These are phyloP conservation scores for Eclectus roratus DNA, from an alignment of 2,113 vertebrate species.

Conservation along the genomic window DNA sequence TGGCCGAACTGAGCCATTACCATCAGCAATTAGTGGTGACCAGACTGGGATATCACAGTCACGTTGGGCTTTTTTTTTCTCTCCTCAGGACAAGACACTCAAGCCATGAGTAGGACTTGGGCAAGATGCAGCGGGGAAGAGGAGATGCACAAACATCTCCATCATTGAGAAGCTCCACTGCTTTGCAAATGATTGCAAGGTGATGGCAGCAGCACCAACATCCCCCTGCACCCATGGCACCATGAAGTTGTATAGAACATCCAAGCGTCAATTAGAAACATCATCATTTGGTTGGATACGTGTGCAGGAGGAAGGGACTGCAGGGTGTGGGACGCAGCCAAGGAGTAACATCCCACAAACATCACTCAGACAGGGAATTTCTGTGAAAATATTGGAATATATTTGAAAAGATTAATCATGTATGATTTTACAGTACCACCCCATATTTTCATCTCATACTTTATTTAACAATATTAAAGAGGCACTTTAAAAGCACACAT, in stretches of 20 bases:
- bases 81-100: neutral
- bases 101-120: accelerated
- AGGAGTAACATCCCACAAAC: neutral
- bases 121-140: neutral
- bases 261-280: neutral
- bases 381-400: conserved; percentile 76
- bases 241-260: accelerated
- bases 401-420: conserved; percentile 64
- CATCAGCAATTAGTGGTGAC: accelerated
- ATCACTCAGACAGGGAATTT: neutral
- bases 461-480: conserved; percentile 77
- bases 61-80: accelerated
- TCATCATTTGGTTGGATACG: neutral
- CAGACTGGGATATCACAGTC: neutral
- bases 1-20: too few species aligned
- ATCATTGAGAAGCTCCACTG: neutral
- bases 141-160: neutral
- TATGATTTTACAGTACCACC: conserved; percentile 56
- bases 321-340: neutral
- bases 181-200: neutral
- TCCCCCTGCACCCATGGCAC: neutral
- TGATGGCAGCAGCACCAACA: neutral
- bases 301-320: accelerated
- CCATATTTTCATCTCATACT: conserved; percentile 56
- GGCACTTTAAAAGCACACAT: conserved; percentile 84